Evolutionary conservation across 23 tunicate species (phyloP).

Genomic region (Botrylloides violaceus): DNA sequence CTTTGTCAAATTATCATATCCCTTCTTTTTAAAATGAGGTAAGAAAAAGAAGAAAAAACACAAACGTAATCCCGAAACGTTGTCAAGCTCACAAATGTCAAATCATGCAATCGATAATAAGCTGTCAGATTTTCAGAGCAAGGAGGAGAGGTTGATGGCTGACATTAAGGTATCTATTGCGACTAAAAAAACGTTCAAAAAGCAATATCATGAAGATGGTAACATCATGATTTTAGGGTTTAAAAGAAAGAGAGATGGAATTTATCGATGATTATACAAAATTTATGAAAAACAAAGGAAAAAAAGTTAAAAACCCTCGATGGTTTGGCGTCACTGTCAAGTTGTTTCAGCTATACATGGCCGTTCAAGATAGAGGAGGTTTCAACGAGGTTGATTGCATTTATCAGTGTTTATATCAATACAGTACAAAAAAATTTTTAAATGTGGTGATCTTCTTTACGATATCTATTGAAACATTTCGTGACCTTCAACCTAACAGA

Average conservation of each 20-base stretch:
- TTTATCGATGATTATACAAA: constrained; percentile 8
- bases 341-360: constrained; percentile 12
- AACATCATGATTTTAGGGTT: constrained; percentile 5
- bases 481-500: no score
- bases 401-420: no score
- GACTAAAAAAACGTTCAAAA: background rate
- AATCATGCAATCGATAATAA: background rate
- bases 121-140: constrained; percentile 13
- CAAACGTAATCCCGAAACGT: background rate
- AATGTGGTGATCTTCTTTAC: no score
- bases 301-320: background rate
- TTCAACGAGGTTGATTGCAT: constrained; percentile 1
- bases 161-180: constrained; percentile 17
- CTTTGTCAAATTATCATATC: no score
- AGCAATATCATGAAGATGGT: background rate
- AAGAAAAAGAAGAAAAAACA: background rate
- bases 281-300: background rate
- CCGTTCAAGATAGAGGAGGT: constrained; percentile 24
- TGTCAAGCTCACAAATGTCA: background rate
- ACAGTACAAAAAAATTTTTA: no score
- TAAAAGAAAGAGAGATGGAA: background rate
- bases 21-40: no score
- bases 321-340: background rate
- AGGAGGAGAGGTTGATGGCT: constrained; percentile 21
- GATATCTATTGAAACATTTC: no score